Evolutionary conservation across 2,113 vertebrate genomes (phyloP).

Genomic region (Gadus chalcogrammus): DNA sequence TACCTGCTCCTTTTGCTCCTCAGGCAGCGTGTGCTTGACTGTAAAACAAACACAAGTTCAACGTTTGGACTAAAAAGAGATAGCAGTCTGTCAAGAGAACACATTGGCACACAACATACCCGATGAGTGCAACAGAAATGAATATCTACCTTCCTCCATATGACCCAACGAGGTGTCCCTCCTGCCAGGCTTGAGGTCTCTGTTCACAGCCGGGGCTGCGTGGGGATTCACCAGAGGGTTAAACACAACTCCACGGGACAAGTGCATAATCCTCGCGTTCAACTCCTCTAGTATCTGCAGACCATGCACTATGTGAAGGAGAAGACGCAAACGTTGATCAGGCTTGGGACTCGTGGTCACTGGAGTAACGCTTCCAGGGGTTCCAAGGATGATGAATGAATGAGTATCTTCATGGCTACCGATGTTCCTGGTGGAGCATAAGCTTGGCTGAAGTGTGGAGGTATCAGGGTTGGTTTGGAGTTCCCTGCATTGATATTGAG

Average conservation of each 20-base stretch:
- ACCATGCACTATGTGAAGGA: too few relatives aligned
- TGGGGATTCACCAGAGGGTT: not conserved
- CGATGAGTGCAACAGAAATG: too few relatives aligned
- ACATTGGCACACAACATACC: too few relatives aligned
- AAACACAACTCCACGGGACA: too few relatives aligned
- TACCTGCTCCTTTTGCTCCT: conserved; percentile 42
- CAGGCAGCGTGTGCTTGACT: conserved; percentile 34
- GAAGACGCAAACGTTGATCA: too few relatives aligned
- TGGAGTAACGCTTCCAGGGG: too few relatives aligned
- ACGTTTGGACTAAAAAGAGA: too few relatives aligned
- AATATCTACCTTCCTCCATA: not conserved
- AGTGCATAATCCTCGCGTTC: too few relatives aligned
- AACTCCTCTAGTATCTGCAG: too few relatives aligned
- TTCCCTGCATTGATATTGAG: conserved; percentile 37
- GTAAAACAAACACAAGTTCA: conserved; percentile 11
- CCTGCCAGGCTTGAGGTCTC: conserved; percentile 60
- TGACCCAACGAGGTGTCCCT: conserved; percentile 43
- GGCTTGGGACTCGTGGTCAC: too few relatives aligned
- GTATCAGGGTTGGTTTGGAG: conserved; percentile 30
- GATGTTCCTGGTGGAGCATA: not conserved
- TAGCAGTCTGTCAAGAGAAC: too few relatives aligned
- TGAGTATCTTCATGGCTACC: not conserved
- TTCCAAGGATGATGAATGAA: too few relatives aligned
- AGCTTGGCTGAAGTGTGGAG: not conserved
- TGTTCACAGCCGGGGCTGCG: conserved; percentile 50